Evolutionary conservation across 2,797 vertebrate species (phyloP), one percentile per base, ranked within the genome.

Genomic region (Ctenopoma multispine): DNA sequence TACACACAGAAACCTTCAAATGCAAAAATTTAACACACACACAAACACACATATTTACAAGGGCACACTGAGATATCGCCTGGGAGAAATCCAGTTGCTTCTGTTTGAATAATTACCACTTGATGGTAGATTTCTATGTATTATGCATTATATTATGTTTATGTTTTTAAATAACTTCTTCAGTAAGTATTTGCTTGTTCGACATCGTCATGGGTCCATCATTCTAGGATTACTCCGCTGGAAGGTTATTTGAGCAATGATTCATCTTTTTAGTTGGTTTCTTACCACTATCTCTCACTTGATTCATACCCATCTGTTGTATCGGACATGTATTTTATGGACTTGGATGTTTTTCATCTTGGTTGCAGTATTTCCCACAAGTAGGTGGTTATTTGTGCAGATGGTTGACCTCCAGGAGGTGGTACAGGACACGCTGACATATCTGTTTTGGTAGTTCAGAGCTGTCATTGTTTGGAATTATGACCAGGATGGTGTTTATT

Each of bases 81-180:
- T 36, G 55, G 56, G 43, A 56, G 56, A 62, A 34, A 67, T 50
- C 29, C 67, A 40, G 41, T 1, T 21, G 27, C 71, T 65, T 56
- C 54, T 63, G 56, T 50, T 56, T 72, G 63, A 81, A 69, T 75
- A 72, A 72, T 69, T 76, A 34, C 17, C 3, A 21, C 67, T 21
- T 48, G 13, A 14, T 59, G 18, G 41, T n/a, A 43, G 5, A 14
- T 15, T 53, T 53, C 6, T 41, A 38, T 29, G 46, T n/a, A 1
- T n/a, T 41, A 38, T 29, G 46, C 15, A 1, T n/a, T 17, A 12
- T 20, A 7, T 36, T 21, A 29, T 17, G 4, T 4, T 29, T 34
- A n/a, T 49, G 4, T 6, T 31, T 34, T 50, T 44, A 4, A 75
- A 62, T 5, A 24, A 24, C 11, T 3, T 13, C 13, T 38, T 7